Evolutionary conservation across 2,113 vertebrate species (phyloP).

Genomic region (Recurvirostra avosetta): DNA sequence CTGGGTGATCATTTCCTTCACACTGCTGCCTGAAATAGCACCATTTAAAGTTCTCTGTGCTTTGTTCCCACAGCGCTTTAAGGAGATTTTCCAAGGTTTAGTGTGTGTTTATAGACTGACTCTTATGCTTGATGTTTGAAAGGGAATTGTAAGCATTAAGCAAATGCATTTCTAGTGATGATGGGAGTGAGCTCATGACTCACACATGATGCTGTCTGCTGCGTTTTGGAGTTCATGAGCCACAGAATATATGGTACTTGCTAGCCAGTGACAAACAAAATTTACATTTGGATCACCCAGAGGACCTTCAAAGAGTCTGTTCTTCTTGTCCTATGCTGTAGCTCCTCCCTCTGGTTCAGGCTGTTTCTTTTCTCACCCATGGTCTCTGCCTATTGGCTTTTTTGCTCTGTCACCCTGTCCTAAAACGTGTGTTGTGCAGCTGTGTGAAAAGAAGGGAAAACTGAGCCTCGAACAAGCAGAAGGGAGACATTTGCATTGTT

Average conservation of each 20-base stretch:
- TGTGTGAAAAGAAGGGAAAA: background rate
- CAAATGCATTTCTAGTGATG: background rate
- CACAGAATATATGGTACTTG: background rate
- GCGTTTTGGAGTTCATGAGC: background rate
- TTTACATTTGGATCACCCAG: background rate
- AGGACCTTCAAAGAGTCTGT: background rate
- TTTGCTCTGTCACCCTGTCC: background rate
- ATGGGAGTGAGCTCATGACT: background rate
- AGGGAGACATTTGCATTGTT: background rate
- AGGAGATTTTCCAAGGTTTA: background rate
- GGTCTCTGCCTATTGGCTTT: rapidly evolving
- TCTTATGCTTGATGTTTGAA: background rate
- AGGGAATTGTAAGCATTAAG: background rate
- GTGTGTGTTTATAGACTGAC: background rate
- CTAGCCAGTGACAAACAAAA: background rate
- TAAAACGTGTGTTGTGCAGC: background rate
- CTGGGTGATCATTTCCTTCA: background rate
- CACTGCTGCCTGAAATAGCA: background rate
- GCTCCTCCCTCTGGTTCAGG: background rate
- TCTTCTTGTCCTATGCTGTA: background rate
- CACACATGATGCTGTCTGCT: background rate
- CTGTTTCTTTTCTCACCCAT: background rate
- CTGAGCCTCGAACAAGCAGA: background rate
- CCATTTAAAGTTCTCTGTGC: background rate
- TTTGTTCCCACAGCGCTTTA: background rate